These are phyloP conservation scores for Tuberolachnus salignus DNA, from an alignment of 2,888 invertebrate species.

Conservation along the genomic window DNA sequence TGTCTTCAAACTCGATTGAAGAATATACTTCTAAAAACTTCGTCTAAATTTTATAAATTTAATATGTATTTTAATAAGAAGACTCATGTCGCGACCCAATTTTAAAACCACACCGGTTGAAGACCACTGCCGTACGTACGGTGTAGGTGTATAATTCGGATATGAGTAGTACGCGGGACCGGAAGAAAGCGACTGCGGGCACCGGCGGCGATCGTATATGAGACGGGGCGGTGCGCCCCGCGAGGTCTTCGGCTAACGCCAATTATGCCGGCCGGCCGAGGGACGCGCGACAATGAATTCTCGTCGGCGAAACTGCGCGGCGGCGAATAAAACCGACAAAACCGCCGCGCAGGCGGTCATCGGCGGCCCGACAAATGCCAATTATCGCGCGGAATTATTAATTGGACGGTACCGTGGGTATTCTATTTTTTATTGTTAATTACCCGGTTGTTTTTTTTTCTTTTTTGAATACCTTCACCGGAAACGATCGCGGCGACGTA, in stretches of 20 bases:
- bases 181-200: background rate
- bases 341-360: background rate
- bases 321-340: constrained; percentile 23
- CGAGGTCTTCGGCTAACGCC: constrained; percentile 47
- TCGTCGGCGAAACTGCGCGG: background rate
- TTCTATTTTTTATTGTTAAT: background rate
- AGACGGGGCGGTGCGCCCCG: background rate
- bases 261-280: constrained; percentile 28
- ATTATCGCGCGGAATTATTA: constrained; percentile 6
- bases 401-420: background rate
- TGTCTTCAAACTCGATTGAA: too few species aligned
- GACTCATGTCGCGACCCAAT: too few species aligned
- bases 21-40: too few species aligned
- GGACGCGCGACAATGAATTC: constrained; percentile 18
- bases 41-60: too few species aligned
- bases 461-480: too few species aligned
- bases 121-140: too few species aligned
- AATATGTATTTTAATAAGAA: too few species aligned
- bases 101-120: too few species aligned
- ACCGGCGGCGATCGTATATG: background rate
- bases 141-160: background rate
- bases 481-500: too few species aligned
- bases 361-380: constrained; percentile 4
- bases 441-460: background rate
- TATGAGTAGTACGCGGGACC: too few species aligned